These are phyloP conservation scores for Paelopatides confundens DNA, from an alignment of 53 echinoderm and acorn worm species.

Conservation along the genomic window DNA sequence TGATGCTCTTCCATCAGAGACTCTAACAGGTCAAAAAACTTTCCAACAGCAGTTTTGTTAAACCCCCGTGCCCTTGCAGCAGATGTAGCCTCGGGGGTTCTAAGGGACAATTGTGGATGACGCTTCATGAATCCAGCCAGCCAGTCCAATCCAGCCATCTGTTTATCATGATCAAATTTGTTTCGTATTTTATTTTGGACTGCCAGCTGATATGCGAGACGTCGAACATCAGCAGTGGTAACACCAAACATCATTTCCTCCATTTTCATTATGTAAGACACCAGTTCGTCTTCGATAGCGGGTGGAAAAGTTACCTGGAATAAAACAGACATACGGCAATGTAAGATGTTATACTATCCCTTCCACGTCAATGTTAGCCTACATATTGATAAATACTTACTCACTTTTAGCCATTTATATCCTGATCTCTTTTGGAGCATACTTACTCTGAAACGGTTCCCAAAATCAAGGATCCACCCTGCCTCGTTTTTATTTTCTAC, in stretches of 20 bases:
- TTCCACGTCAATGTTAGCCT: too few relatives aligned
- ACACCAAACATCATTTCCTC: neutral
- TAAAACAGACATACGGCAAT: neutral
- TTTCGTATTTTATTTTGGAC: neutral
- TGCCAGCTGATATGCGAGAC: neutral
- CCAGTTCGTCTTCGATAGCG: neutral
- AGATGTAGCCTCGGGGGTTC: conserved; percentile 60
- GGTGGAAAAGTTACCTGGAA: neutral
- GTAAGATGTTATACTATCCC: too few relatives aligned
- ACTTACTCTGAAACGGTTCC: too few relatives aligned
- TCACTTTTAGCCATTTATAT: too few relatives aligned
- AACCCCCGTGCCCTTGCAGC: conserved; percentile 61
- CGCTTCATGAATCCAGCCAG: conserved; percentile 48
- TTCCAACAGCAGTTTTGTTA: neutral
- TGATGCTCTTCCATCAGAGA: neutral
- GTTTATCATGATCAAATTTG: neutral
- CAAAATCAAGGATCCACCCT: too few relatives aligned
- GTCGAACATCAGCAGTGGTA: neutral
- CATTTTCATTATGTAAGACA: neutral
- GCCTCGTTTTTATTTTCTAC: too few relatives aligned
- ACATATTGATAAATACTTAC: neutral
- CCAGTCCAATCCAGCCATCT: conserved; percentile 54
- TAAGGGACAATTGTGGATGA: conserved; percentile 34
- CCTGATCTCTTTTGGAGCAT: too few relatives aligned
- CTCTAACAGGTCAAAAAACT: conserved; percentile 25